phyloP scores from a whole-genome alignment of 2,797 vertebrate species.

The Pangasius mekongensis region DNA sequence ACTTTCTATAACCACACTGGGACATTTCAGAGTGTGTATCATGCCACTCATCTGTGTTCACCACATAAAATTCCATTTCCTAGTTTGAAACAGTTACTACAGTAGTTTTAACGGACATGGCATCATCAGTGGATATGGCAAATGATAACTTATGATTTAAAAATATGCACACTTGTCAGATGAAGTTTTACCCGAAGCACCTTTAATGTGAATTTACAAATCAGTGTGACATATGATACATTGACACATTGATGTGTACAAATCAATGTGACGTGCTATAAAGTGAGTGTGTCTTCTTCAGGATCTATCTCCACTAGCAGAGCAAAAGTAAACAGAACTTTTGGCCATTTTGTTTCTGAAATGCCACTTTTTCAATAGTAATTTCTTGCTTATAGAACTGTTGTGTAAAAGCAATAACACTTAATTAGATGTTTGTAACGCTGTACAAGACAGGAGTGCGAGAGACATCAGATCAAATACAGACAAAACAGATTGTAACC shows the following conservation, averaged over 20 bases:
- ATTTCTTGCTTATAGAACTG: not conserved
- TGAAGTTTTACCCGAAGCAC: no score
- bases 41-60: not conserved
- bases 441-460: not conserved
- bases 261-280: not conserved
- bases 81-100: not conserved
- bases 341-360: not conserved
- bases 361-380: not conserved
- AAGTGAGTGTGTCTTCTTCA: not conserved
- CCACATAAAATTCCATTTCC: not conserved
- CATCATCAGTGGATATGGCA: not conserved
- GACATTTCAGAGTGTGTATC: not conserved
- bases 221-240: no score
- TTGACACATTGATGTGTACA: no score
- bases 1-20: not conserved
- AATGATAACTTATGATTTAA: not conserved
- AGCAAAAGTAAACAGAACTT: no score
- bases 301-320: not conserved
- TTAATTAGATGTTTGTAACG: not conserved
- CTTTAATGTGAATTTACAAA: not conserved
- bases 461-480: not conserved
- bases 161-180: not conserved
- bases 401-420: not conserved
- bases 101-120: not conserved
- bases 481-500: not conserved